These are phyloP conservation scores for Acanthosepion pharaonis DNA, from an alignment of 2,888 invertebrate species.

Conservation along the genomic window DNA sequence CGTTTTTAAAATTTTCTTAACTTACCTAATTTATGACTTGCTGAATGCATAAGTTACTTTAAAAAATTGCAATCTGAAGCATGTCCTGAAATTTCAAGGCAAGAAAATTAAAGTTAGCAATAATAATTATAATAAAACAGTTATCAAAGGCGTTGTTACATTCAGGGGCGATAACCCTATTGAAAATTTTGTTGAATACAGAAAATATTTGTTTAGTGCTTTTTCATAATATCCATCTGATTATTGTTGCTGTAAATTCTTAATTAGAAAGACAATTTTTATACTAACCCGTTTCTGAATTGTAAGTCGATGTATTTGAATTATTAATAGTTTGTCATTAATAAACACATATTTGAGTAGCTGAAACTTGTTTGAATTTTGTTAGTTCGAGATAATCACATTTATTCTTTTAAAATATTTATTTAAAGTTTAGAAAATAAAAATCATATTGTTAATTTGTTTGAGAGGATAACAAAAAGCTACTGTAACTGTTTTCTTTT, in stretches of 20 bases:
- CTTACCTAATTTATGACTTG: not conserved
- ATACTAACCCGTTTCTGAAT: too few relatives aligned
- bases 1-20: not conserved
- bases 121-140: not conserved
- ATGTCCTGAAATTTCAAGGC: too few relatives aligned
- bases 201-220: not conserved
- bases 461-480: too few relatives aligned
- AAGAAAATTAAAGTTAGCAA: not conserved
- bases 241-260: not conserved
- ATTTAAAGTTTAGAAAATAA: too few relatives aligned
- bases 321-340: too few relatives aligned
- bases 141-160: not conserved
- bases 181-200: not conserved
- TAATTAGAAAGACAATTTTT: not conserved
- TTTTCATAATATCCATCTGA: not conserved
- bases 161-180: not conserved
- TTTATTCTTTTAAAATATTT: too few relatives aligned
- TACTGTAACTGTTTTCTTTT: too few relatives aligned
- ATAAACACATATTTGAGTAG: too few relatives aligned
- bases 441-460: too few relatives aligned
- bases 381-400: too few relatives aligned
- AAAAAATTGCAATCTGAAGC: not conserved
- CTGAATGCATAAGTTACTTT: not conserved
- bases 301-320: too few relatives aligned
- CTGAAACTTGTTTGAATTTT: too few relatives aligned